Evolutionary conservation across 1,140 invertebrate genomes (phyloP).

Genomic region (Sinella curviseta): DNA sequence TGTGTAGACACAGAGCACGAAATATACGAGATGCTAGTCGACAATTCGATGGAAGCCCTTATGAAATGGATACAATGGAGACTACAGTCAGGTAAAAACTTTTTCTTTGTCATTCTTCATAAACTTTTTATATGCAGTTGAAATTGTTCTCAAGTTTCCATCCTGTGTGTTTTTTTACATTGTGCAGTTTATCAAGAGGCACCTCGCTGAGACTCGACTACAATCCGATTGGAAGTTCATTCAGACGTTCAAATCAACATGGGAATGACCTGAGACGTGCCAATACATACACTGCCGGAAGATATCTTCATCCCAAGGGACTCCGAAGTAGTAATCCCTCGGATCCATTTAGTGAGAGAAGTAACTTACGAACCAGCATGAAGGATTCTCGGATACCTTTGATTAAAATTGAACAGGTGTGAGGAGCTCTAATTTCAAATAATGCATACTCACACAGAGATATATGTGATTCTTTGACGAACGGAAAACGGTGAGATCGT

Average conservation of each 20-base stretch:
- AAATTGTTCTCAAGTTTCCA: neutral
- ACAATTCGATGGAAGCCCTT: slow-evolving; percentile 26
- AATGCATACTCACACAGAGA: neutral
- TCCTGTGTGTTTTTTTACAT: neutral
- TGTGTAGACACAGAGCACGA: slow-evolving; percentile 50
- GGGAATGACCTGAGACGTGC: neutral
- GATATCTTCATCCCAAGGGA: neutral
- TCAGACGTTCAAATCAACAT: neutral
- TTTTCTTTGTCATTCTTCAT: neutral
- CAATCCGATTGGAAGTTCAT: neutral
- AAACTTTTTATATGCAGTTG: neutral
- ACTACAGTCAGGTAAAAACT: slow-evolving; percentile 41
- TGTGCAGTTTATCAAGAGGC: neutral
- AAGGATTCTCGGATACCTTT: slow-evolving; percentile 2
- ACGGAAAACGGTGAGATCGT: too few species aligned
- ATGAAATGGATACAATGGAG: slow-evolving; percentile 44
- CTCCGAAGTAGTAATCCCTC: neutral
- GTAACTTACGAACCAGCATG: neutral
- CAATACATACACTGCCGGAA: neutral
- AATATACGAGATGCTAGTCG: neutral
- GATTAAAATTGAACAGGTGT: slow-evolving; percentile 5
- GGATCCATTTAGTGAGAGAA: neutral
- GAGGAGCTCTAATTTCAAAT: neutral
- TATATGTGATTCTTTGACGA: too few species aligned
- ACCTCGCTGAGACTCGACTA: neutral